A percentile compares a stretch with the other conserved stretches of the same genome.
Evolutionary conservation across 2,888 invertebrate genomes (phyloP).

Genomic region (Atethmia centrago): DNA sequence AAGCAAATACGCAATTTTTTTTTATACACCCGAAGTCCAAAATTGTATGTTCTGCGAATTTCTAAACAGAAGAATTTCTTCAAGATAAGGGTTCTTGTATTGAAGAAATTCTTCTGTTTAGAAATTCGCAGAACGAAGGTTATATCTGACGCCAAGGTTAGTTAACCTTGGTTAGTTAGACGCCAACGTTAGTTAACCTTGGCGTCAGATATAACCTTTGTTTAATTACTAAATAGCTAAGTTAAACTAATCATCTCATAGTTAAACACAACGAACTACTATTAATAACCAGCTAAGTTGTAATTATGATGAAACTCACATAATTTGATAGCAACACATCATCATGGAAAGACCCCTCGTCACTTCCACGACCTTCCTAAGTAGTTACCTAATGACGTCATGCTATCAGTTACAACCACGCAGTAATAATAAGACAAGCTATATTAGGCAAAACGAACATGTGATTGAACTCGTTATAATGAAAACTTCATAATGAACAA

Average conservation of each 20-base stretch:
- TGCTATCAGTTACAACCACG: not conserved
- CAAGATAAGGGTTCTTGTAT: no score
- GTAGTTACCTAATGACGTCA: constrained; percentile 40
- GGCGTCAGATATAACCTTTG: not conserved
- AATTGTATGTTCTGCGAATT: not conserved
- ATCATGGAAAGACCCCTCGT: constrained; percentile 57
- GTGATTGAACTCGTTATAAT: not conserved
- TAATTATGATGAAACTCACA: constrained; percentile 32
- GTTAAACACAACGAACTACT: constrained; percentile 8
- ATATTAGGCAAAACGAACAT: not conserved
- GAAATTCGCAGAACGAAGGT: not conserved
- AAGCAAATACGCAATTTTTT: not conserved
- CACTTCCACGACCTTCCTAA: constrained; percentile 29
- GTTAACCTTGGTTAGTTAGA: no score
- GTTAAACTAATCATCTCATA: constrained; percentile 12
- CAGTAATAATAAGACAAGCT: constrained; percentile 21
- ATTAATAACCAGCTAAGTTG: constrained; percentile 2
- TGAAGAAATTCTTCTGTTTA: not conserved
- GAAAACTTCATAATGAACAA: not conserved
- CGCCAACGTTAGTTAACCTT: no score
- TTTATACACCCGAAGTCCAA: no score
- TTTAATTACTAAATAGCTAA: not conserved
- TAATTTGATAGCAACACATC: constrained; percentile 47
- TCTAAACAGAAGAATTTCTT: not conserved
- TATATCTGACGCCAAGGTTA: no score